A percentile compares a stretch with the other conserved stretches of the same genome.
Evolutionary conservation across 92 coral and sea anemone genomes (phyloP).

Genomic region (Meandrina meandrites): DNA sequence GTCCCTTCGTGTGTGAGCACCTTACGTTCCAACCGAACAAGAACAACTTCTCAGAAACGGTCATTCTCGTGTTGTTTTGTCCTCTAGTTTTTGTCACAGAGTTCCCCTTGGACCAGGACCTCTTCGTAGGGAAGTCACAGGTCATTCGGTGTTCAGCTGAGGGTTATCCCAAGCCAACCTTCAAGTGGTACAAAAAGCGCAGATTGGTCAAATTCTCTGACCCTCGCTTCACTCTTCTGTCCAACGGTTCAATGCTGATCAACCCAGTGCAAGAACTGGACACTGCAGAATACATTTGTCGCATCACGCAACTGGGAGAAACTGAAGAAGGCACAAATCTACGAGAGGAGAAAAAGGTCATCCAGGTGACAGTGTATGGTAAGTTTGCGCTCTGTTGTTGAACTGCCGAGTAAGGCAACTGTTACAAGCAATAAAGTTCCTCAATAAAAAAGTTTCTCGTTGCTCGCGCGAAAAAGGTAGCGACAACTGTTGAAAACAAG

Average conservation of each 20-base stretch:
- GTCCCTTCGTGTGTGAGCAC: not conserved
- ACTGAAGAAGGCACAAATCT: conserved; percentile 24
- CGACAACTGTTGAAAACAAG: no score
- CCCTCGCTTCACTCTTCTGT: conserved; percentile 53
- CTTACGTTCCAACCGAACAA: no score
- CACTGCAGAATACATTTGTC: conserved; percentile 65
- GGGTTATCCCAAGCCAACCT: conserved; percentile 72
- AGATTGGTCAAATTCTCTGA: conserved; percentile 11
- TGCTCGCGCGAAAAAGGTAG: no score
- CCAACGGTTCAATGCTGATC: conserved; percentile 68
- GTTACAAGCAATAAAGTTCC: no score
- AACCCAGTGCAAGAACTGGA: conserved; percentile 64
- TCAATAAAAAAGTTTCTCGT: no score
- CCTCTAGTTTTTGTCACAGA: conserved; percentile 62
- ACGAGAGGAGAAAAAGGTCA: conserved; percentile 66
- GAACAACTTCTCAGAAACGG: not conserved
- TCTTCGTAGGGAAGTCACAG: conserved; percentile 52
- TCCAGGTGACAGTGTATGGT: conserved; percentile 71
- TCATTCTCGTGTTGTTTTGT: not conserved
- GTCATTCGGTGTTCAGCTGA: conserved; percentile 62
- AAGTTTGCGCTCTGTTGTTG: conserved; percentile 23
- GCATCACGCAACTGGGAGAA: conserved; percentile 72
- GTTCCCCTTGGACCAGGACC: conserved; percentile 62
- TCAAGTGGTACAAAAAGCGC: conserved; percentile 72
- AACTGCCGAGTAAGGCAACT: no score